Base-by-base conservation (phyloP, 1,140 invertebrate species). In the Euwallacea similis region DNA sequence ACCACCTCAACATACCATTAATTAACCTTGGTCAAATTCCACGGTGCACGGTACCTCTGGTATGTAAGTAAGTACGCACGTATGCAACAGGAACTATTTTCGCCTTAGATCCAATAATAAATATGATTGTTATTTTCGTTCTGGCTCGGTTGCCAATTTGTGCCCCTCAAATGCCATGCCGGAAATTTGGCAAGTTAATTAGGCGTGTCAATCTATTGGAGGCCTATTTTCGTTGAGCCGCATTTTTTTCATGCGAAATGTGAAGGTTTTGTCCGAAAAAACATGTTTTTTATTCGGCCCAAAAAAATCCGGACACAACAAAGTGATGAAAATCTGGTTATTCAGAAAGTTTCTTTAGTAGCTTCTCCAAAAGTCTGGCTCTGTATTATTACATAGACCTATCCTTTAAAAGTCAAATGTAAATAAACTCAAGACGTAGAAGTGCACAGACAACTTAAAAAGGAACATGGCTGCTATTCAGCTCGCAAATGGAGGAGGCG, bases 401-500 rank as follows among this genome's bases (percentile, higher is more conserved):
- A 33, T 33, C 21, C 21, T 33, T 33, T 33, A 33, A 33, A 33
- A 33, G 21, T 33, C 21, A 33, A 33, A 33, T 33, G 21, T 33
- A 33, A 33, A 33, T 33, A 33, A 33, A 33, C 21, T 33, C 21
- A 33, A 33, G 21, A 33, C 21, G 21, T 33, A 33, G 21, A 33
- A 33, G 21, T 33, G 21, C 21, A 7, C 64, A 66, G 64, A 66
- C 64, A 66, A 66, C 56, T 58, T 66, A 53, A 66, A 42, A 66
- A 56, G 42, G 54, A 58, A 58, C n/a, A 65, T n/a, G 50, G 15
- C 54, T 66, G 55, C 53, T 44, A 66, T 66, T 66, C 64, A 66
- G 44, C 54, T 43, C 33, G 54, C 50, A 43, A 56, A 55, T 44
- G 41, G 64, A 58, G 64, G 64, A 66, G 64, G 64, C 64, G 64